Percentiles rank a stretch among this genome's conserved stretches.
phyloP scores from a whole-genome alignment of 1,140 invertebrate species.

The Papilio polyxenes region DNA sequence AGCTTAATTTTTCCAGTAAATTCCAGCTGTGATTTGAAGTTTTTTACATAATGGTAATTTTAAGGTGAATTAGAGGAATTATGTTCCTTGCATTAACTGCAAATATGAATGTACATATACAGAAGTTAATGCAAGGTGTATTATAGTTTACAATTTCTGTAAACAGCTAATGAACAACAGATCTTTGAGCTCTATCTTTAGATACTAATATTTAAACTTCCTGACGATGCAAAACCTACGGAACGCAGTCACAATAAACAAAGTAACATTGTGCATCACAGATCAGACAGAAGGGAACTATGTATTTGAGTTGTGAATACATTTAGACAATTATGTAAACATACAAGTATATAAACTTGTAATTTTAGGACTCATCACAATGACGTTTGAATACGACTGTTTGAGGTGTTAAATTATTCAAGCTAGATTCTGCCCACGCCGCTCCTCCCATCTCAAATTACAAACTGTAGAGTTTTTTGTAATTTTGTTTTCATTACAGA shows the following conservation, averaged over 20 bases:
- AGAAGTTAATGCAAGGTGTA: constrained; percentile 9
- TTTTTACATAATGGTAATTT: not conserved
- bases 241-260: constrained; percentile 32
- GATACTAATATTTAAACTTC: constrained; percentile 29
- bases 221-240: not conserved
- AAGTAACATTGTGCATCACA: constrained; percentile 23
- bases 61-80: not conserved
- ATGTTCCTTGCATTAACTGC: constrained; percentile 18
- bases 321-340: constrained; percentile 18
- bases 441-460: constrained; percentile 5
- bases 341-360: constrained; percentile 21
- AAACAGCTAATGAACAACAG: constrained; percentile 24
- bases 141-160: constrained; percentile 22
- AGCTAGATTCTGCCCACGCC: constrained; percentile 15
- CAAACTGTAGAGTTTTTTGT: constrained; percentile 32
- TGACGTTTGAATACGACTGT: constrained; percentile 35
- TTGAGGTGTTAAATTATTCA: constrained; percentile 35
- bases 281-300: constrained; percentile 28
- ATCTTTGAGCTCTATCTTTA: constrained; percentile 33
- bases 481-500: constrained; percentile 35
- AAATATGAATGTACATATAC: not conserved
- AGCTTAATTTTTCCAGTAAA: too few relatives aligned
- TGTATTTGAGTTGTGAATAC: not conserved
- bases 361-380: constrained; percentile 28
- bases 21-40: too few relatives aligned